These are phyloP conservation scores for Hydrochoerus hydrochaeris DNA, from an alignment of 2,113 vertebrate genomes.

Conservation along the genomic window DNA sequence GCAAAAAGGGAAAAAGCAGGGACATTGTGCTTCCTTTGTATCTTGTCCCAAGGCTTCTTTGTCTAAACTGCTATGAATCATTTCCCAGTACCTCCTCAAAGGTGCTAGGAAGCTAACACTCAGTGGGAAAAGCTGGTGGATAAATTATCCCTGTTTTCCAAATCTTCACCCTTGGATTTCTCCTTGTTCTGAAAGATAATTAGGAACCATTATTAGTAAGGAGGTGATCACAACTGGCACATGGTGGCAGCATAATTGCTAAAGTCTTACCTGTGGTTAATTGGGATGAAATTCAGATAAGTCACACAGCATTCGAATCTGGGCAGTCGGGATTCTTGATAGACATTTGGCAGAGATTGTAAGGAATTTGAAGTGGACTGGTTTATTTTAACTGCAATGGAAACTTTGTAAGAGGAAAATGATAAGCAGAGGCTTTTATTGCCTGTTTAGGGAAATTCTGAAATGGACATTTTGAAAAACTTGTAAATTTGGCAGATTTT, in stretches of 20 bases:
- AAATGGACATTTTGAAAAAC: neutral
- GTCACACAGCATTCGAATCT: neutral
- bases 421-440: neutral
- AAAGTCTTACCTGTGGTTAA: neutral
- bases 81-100: neutral
- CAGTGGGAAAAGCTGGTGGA: neutral
- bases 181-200: neutral
- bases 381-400: neutral
- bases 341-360: neutral
- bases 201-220: neutral
- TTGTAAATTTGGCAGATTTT: neutral
- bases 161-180: neutral
- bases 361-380: neutral
- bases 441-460: neutral
- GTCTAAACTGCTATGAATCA: neutral
- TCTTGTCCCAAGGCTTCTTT: neutral
- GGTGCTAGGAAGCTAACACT: neutral
- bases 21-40: neutral
- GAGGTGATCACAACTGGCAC: neutral
- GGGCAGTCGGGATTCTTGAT: neutral
- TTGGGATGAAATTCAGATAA: neutral
- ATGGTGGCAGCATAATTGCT: neutral
- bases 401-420: neutral
- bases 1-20: accelerated
- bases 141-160: neutral